Conservation (phyloP, 1,140 invertebrate genomes). For the Papilio dardanus region DNA sequence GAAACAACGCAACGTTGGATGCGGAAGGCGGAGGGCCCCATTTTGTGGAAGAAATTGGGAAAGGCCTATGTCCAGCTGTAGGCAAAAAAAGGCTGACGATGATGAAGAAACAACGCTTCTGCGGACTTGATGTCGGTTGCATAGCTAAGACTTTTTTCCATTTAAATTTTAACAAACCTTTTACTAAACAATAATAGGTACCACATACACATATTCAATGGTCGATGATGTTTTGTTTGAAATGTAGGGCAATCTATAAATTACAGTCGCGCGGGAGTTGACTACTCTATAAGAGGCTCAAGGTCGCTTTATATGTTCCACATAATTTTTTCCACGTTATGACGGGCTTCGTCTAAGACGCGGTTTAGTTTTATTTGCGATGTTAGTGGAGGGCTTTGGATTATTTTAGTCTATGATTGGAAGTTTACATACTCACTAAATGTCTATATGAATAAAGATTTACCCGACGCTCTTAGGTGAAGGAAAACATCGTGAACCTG, state of each 20-base stretch:
- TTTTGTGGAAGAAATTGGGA: no score
- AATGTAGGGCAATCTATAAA: conserved; percentile 66
- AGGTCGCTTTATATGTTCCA: conserved; percentile 75
- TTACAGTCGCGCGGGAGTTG: conserved; percentile 58
- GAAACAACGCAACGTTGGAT: no score
- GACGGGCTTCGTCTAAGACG: conserved; percentile 39
- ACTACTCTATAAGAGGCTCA: conserved; percentile 63
- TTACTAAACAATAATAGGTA: conserved; percentile 21
- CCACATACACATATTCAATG: conserved; percentile 41
- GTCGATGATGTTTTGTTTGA: conserved; percentile 45
- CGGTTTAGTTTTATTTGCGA: conserved; percentile 40
- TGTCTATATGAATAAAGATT: neutral
- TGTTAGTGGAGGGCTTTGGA: conserved; percentile 41
- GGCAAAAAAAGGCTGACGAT: no score
- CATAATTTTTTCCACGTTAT: conserved; percentile 56
- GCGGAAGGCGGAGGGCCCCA: no score
- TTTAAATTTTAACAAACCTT: no score
- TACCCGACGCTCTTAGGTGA: no score
- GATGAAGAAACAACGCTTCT: no score
- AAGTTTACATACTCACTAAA: neutral
- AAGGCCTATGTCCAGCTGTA: no score
- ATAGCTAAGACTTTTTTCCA: no score
- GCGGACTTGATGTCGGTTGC: no score
- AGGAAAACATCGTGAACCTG: no score
- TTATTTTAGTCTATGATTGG: conserved; percentile 49